Percentiles rank a stretch among this genome's conserved stretches.
Conservation (phyloP, 2,797 vertebrate genomes). For the Pipistrellus pipistrellus region DNA sequence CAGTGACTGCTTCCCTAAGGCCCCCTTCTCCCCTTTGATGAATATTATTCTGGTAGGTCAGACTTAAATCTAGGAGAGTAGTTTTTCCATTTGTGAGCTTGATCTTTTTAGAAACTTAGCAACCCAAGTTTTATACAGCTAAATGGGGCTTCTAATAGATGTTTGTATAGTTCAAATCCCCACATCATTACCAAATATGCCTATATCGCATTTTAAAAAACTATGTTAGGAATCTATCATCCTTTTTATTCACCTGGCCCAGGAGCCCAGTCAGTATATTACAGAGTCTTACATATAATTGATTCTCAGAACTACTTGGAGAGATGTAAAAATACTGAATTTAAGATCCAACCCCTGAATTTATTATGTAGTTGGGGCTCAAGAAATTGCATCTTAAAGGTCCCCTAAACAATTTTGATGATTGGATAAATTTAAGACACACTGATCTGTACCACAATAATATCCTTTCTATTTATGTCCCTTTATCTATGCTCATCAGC, state of each 20-base stretch:
- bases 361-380: slow-evolving; percentile 1
- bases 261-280: background rate
- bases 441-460: background rate
- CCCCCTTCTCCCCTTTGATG: background rate
- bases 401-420: background rate
- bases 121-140: background rate
- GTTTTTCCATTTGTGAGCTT: background rate
- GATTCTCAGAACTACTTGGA: background rate
- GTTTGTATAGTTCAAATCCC: background rate
- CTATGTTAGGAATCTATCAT: background rate
- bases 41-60: background rate
- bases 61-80: background rate
- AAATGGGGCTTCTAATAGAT: background rate
- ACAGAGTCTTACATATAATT: background rate
- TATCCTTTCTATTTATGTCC: background rate
- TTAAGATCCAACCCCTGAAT: background rate
- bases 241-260: background rate
- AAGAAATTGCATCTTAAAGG: slow-evolving; percentile 26
- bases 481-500: background rate
- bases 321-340: slow-evolving; percentile 6
- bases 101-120: slow-evolving; percentile 32
- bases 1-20: slow-evolving; percentile 10
- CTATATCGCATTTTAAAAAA: background rate
- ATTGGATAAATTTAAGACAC: background rate
- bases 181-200: background rate